Percentiles rank a stretch among this genome's conserved stretches.
phyloP scores from a whole-genome alignment of 1,140 invertebrate species.

The Drosophila rufa region DNA sequence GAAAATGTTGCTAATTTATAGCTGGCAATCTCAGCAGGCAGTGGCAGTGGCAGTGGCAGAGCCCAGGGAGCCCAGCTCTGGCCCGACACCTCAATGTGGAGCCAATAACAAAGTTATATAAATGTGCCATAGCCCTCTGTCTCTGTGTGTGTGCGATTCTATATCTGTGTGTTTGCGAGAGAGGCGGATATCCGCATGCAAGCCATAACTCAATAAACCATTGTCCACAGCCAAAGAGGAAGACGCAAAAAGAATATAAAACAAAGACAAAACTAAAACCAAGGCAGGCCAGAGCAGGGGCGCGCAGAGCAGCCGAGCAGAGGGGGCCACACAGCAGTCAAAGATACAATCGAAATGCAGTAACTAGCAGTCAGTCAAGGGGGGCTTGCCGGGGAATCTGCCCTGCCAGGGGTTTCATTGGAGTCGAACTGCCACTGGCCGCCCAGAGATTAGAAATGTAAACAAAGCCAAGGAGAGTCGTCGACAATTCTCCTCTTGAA shows the following conservation, averaged over 20 bases:
- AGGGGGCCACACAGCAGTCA: conserved; percentile 53
- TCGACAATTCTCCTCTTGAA: conserved; percentile 37
- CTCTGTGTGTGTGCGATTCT: conserved; percentile 8
- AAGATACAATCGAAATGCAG: conserved; percentile 83
- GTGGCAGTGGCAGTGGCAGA: conserved; percentile 19
- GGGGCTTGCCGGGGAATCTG: too few species aligned
- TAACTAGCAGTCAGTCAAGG: conserved; percentile 56
- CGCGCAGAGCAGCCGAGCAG: neutral
- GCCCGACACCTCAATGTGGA: conserved; percentile 64
- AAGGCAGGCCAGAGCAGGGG: conserved; percentile 42
- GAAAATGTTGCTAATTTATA: conserved; percentile 81
- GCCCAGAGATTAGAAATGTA: conserved; percentile 76
- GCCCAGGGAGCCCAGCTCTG: conserved; percentile 12
- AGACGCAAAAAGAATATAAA: conserved; percentile 65
- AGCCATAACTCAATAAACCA: conserved; percentile 82
- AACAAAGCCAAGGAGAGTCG: conserved; percentile 68
- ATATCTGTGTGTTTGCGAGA: conserved; percentile 28
- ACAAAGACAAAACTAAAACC: conserved; percentile 64
- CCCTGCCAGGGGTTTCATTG: conserved; percentile 1
- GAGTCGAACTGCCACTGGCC: conserved; percentile 14
- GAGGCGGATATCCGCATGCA: conserved; percentile 80
- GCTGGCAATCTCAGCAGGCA: conserved; percentile 44
- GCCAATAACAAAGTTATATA: conserved; percentile 76
- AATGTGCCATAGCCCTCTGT: conserved; percentile 36
- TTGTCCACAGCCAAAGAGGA: conserved; percentile 69